These are phyloP conservation scores for Theretra japonica DNA, from an alignment of 2,888 invertebrate genomes.

Conservation along the genomic window DNA sequence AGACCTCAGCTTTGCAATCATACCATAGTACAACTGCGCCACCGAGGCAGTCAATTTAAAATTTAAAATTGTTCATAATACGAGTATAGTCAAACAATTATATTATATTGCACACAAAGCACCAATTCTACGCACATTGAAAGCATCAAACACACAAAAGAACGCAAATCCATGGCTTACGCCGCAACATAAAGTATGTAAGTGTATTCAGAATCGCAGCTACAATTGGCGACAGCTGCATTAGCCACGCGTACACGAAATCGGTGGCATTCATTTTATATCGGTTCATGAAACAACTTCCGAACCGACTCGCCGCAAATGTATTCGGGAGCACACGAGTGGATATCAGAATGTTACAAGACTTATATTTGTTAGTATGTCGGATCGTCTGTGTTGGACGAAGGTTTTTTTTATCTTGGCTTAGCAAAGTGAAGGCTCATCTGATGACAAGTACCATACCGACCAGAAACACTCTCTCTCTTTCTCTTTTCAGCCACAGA, in stretches of 20 bases:
- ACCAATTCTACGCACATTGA: too few relatives aligned
- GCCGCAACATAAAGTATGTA: conserved; percentile 55
- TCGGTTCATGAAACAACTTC: conserved; percentile 40
- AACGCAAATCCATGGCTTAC: conserved; percentile 37
- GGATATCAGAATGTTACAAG: conserved; percentile 11
- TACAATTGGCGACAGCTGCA: conserved; percentile 70
- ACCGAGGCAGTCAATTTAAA: too few relatives aligned
- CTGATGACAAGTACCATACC: too few relatives aligned
- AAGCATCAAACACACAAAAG: too few relatives aligned
- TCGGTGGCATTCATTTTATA: conserved; percentile 47
- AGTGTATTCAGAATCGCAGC: conserved; percentile 65
- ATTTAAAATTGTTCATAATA: too few relatives aligned
- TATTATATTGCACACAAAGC: too few relatives aligned
- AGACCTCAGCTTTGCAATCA: too few relatives aligned
- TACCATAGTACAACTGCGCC: too few relatives aligned
- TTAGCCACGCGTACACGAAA: conserved; percentile 52
- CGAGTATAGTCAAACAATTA: too few relatives aligned
- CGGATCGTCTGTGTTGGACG: background rate
- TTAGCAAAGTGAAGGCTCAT: background rate
- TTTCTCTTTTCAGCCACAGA: too few relatives aligned
- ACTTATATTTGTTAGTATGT: background rate
- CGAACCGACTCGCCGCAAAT: conserved; percentile 25
- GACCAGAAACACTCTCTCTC: too few relatives aligned
- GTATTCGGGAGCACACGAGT: background rate
- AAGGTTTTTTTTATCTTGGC: background rate